Conservation (phyloP, 2,113 vertebrate species). For the Laticauda laticaudata region DNA sequence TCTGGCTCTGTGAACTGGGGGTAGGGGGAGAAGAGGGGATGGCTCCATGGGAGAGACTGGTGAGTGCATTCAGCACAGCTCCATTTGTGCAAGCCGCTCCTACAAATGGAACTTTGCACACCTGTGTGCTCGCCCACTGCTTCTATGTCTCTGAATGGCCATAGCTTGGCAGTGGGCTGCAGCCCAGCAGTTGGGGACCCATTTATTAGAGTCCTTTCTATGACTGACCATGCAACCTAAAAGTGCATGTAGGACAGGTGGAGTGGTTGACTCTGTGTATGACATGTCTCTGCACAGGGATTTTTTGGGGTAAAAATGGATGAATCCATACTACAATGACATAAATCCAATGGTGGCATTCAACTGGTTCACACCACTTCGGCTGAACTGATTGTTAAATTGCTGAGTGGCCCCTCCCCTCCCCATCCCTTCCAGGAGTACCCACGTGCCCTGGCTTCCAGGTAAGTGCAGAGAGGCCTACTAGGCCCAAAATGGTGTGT, state of each 20-base stretch:
- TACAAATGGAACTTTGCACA: not conserved
- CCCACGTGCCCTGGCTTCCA: no score
- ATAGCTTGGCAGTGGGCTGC: not conserved
- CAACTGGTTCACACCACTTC: no score
- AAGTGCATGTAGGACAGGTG: not conserved
- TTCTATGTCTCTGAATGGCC: not conserved
- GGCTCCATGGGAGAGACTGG: not conserved
- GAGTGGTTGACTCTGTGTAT: not conserved
- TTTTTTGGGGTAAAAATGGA: slow-evolving; percentile 62
- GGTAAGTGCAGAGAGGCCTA: no score
- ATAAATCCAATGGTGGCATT: slow-evolving; percentile 20
- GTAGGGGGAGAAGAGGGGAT: not conserved
- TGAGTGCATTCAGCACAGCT: not conserved
- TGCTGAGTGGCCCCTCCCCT: no score
- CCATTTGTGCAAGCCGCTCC: not conserved
- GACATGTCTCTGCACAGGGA: slow-evolving; percentile 19
- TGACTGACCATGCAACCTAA: not conserved
- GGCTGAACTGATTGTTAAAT: no score
- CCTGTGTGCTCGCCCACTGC: not conserved
- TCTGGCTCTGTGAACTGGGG: not conserved
- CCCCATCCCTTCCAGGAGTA: no score
- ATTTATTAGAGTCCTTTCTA: not conserved
- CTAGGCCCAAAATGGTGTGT: no score
- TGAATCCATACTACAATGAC: slow-evolving; percentile 68
- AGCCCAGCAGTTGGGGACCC: no score